Evolutionary conservation across 2,113 vertebrate species (phyloP), one percentile per base, ranked within the genome.

Genomic region (Aspidoscelis tigris): DNA sequence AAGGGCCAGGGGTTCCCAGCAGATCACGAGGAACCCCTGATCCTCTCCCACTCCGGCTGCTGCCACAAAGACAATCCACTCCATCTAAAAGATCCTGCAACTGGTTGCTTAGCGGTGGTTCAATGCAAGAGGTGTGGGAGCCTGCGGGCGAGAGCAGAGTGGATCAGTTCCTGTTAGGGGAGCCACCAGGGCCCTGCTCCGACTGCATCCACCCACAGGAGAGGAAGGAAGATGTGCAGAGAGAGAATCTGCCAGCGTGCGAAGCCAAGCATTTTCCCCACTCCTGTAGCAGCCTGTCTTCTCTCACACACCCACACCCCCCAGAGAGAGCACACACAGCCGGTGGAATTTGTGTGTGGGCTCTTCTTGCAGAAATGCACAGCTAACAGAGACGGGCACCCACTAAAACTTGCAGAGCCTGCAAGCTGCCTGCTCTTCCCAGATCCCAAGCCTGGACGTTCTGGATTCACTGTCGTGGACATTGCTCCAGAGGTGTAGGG

Each of bases 381-480:
- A 26, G 10, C 41, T 83, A 47, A 41, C 12, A 85, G 74, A 85
- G 78, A 41, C 78, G 58, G 58, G 83, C 83, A 85, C 83, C 83
- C 83, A 85, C 77, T 10, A 74, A 85, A 22, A 53, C 76, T 79
- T 5, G 69, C 44, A 24, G 14, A 44, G 58, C 77, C 26, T 10
- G 14, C 66, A 61, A 85, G 77, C 61, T 24, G 69, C 83, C n/a
- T 44, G 76, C 83, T 76, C 14, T 83, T 64, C 73, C 74, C 76
- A 39, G 76, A 47, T 39, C 33, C 83, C 70, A 7, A 22, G 41
- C 39, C 39, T 16, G n/a, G 70, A 74, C 41, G 68, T 4, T 65
- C 76, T 22, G 1, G 44, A 20, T 14, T 22, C 21, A 24, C 76
- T 41, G 4, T 26, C 3, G 21, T 4, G 20, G 39, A 65, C 53